These are phyloP conservation scores for Eira barbara DNA, from an alignment of 2,113 vertebrate genomes.

Conservation along the genomic window DNA sequence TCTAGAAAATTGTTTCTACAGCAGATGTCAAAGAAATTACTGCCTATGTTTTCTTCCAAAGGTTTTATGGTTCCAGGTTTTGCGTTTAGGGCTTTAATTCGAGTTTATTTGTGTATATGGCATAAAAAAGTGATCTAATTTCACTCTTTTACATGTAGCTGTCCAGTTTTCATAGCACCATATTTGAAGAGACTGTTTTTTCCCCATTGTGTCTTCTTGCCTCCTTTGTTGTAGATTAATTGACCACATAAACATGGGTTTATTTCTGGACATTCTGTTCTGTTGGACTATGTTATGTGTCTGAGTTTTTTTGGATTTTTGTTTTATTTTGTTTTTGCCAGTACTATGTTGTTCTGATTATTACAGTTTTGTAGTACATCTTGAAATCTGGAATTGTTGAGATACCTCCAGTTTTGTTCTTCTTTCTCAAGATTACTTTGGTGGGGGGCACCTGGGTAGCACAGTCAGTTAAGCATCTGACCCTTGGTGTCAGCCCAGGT, in stretches of 20 bases:
- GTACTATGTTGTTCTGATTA: not conserved
- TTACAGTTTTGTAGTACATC: not conserved
- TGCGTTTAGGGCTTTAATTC: not conserved
- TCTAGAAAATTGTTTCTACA: not conserved
- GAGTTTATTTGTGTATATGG: not conserved
- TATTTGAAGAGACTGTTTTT: not conserved
- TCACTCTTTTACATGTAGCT: not conserved
- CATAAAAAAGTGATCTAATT: not conserved
- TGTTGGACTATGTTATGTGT: not conserved
- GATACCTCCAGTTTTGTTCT: not conserved
- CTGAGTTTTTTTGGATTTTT: not conserved
- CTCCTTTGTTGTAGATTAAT: not conserved
- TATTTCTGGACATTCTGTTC: not conserved
- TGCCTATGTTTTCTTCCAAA: not conserved
- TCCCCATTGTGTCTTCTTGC: not conserved
- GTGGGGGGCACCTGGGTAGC: not conserved
- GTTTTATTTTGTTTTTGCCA: not conserved
- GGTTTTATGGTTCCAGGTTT: not conserved
- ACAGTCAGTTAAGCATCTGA: not conserved
- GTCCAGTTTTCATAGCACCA: not conserved
- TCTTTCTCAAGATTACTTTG: not conserved
- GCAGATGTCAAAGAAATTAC: not conserved
- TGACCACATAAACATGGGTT: not conserved
- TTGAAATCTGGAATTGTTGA: not conserved
- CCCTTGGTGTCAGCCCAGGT: not conserved